These are phyloP conservation scores for Calameuta filiformis DNA, from an alignment of 2,888 invertebrate genomes.

Conservation along the genomic window DNA sequence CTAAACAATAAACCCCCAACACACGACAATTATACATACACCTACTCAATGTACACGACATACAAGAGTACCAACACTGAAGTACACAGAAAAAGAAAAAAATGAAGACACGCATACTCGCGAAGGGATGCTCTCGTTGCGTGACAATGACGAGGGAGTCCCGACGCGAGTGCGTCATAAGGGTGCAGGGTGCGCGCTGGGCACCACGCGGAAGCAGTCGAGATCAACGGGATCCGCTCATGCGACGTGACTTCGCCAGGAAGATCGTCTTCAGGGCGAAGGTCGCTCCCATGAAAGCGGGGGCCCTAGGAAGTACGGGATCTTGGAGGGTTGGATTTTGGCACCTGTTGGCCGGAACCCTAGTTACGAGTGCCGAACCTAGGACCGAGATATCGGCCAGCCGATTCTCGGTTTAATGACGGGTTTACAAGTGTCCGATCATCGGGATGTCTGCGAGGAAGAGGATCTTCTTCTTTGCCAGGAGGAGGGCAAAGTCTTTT, in stretches of 20 bases:
- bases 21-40: no score
- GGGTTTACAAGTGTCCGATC: not conserved
- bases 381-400: slow-evolving; percentile 56
- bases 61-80: not conserved
- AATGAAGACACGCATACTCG: not conserved
- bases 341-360: slow-evolving; percentile 64
- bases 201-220: slow-evolving; percentile 1
- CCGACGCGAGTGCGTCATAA: not conserved
- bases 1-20: slow-evolving; percentile 2
- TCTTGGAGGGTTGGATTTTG: slow-evolving; percentile 58
- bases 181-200: slow-evolving; percentile 8
- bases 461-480: slow-evolving; percentile 5
- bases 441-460: no score
- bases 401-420: slow-evolving; percentile 45
- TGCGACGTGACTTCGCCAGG: not conserved
- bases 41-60: no score
- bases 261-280: not conserved
- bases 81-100: slow-evolving; percentile 8
- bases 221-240: not conserved
- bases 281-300: not conserved
- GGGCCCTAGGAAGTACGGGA: slow-evolving; percentile 50
- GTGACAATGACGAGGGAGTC: no score
- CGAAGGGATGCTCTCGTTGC: no score
- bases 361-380: slow-evolving; percentile 67
- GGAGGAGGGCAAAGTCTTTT: slow-evolving; percentile 3